These are phyloP conservation scores for Microctonus brassicae DNA, from an alignment of 2,888 invertebrate species.

Conservation along the genomic window DNA sequence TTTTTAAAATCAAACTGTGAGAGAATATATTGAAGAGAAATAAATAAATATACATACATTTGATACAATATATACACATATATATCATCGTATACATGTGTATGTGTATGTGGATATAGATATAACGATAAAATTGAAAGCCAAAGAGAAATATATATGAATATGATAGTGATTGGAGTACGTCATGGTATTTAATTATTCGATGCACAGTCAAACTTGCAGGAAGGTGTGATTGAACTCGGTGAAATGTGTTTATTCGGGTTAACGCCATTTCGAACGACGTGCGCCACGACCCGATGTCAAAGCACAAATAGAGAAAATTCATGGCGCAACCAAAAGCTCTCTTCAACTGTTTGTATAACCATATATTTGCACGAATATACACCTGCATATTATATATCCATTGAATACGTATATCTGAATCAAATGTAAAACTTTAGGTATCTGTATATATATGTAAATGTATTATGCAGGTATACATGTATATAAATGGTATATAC, in stretches of 20 bases:
- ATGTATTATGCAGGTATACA: too few relatives aligned
- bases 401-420: too few relatives aligned
- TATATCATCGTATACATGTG: too few relatives aligned
- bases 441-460: not conserved
- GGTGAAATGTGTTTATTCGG: slow-evolving; percentile 62
- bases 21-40: too few relatives aligned
- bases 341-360: not conserved
- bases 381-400: not conserved
- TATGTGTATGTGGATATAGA: too few relatives aligned
- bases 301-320: slow-evolving; percentile 21
- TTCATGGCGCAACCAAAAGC: not conserved
- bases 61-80: not conserved
- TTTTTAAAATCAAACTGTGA: not conserved
- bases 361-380: not conserved
- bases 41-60: not conserved
- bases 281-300: slow-evolving; percentile 40
- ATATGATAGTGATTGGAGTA: slow-evolving; percentile 2
- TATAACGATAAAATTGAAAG: too few relatives aligned
- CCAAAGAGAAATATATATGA: too few relatives aligned
- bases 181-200: slow-evolving; percentile 45
- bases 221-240: slow-evolving; percentile 59
- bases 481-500: not conserved
- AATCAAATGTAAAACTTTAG: too few relatives aligned
- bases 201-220: slow-evolving; percentile 27
- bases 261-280: slow-evolving; percentile 59